These are phyloP conservation scores for Emydocephalus ijimae DNA, from an alignment of 2,113 vertebrate genomes.

Conservation along the genomic window DNA sequence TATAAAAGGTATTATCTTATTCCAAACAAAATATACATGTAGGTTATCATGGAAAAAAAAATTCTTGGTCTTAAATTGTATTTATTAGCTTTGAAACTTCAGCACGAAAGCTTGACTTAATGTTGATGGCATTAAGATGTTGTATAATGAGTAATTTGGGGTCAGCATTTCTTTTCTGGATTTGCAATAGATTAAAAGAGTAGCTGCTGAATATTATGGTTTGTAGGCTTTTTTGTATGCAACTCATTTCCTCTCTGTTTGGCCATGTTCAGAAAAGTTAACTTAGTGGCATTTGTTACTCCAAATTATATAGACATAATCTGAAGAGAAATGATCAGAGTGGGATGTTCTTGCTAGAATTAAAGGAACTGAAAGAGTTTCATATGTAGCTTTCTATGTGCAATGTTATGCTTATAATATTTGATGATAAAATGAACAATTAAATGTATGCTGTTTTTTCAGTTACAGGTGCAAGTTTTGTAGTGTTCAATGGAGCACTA, in stretches of 20 bases:
- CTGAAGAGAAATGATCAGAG: not conserved
- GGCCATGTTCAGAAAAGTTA: not conserved
- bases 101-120: not conserved
- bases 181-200: not conserved
- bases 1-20: not conserved
- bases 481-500: constrained; percentile 93
- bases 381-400: not conserved
- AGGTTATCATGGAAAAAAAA: not conserved
- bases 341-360: not conserved
- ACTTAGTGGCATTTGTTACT: not conserved
- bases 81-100: not conserved
- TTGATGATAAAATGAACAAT: not conserved
- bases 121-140: not conserved
- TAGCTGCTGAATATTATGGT: not conserved
- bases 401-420: not conserved
- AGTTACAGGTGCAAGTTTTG: constrained; percentile 96
- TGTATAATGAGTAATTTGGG: not conserved
- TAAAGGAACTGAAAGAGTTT: rapidly evolving
- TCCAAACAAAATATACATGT: not conserved
- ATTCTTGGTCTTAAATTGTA: not conserved
- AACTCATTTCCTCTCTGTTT: not conserved
- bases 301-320: not conserved
- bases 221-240: not conserved
- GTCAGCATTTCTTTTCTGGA: not conserved
- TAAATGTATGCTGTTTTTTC: constrained; percentile 2